A percentile compares a stretch with the other conserved stretches of the same genome.
Evolutionary conservation across 2,797 vertebrate genomes (phyloP).

Genomic region (Enteromius unitaeniatus): DNA sequence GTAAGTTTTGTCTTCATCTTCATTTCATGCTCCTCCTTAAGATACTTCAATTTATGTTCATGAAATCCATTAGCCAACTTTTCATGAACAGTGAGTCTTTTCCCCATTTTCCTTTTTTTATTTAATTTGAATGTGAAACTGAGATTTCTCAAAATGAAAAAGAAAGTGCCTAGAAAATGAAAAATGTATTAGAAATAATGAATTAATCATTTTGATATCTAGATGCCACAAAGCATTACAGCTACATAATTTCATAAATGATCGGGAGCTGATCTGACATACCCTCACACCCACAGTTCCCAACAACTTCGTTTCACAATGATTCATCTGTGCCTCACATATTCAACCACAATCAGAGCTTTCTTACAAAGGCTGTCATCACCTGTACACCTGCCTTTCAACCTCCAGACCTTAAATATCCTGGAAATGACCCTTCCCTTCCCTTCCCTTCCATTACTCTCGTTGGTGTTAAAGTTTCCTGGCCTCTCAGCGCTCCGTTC

Average conservation of each 20-base stretch:
- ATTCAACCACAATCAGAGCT: not conserved
- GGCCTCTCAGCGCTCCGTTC: conserved; percentile 26
- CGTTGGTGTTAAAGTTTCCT: not conserved
- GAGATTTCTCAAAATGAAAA: not conserved
- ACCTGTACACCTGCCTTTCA: not conserved
- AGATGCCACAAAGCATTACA: too few species aligned
- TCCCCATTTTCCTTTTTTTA: not conserved
- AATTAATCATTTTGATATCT: not conserved
- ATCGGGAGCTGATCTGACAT: too few species aligned
- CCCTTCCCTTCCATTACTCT: not conserved
- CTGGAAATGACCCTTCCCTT: not conserved
- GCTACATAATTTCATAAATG: not conserved
- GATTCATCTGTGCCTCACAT: not conserved
- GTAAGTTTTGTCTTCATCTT: conserved; percentile 17
- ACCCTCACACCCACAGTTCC: not conserved
- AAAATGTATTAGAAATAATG: not conserved
- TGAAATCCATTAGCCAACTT: conserved; percentile 21
- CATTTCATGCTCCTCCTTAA: not conserved
- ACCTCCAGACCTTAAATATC: not conserved
- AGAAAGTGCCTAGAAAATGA: not conserved
- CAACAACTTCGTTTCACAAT: not conserved
- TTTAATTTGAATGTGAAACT: not conserved
- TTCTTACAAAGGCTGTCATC: not conserved
- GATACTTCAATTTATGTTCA: conserved; percentile 15
- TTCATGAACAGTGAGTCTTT: conserved; percentile 21